Percentiles rank a stretch among this genome's conserved stretches.
phyloP scores from a whole-genome alignment of 2,797 vertebrate genomes.

The Pseudomugil gertrudae region DNA sequence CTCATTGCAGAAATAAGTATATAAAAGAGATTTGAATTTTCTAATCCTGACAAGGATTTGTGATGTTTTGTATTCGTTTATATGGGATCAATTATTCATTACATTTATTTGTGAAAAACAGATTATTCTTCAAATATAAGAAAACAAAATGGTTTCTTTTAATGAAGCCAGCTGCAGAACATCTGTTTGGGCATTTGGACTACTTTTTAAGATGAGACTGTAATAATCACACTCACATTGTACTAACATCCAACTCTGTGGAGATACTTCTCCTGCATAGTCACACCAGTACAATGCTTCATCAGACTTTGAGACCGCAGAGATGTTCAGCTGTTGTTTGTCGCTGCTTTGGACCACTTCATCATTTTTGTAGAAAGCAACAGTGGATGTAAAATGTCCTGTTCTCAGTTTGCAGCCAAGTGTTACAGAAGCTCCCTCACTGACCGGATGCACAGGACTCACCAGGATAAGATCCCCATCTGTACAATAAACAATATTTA shows the following conservation, averaged over 20 bases:
- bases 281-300: conserved; percentile 53
- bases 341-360: conserved; percentile 24
- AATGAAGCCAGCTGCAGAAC: no score
- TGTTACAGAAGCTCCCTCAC: conserved; percentile 37
- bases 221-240: neutral
- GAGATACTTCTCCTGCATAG: conserved; percentile 13
- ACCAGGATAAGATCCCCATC: neutral
- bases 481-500: conserved; percentile 5
- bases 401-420: conserved; percentile 28
- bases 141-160: no score
- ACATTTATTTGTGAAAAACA: no score
- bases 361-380: conserved; percentile 50
- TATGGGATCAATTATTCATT: no score
- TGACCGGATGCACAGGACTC: conserved; percentile 50
- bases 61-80: no score
- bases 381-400: neutral
- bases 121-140: no score
- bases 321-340: conserved; percentile 27
- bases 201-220: neutral
- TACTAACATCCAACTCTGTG: conserved; percentile 43
- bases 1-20: no score
- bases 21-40: no score
- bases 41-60: no score
- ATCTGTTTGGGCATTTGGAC: neutral
- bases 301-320: conserved; percentile 40